Evolutionary conservation across 23 tunicate species (phyloP).

Genomic region (Pegea sp.): DNA sequence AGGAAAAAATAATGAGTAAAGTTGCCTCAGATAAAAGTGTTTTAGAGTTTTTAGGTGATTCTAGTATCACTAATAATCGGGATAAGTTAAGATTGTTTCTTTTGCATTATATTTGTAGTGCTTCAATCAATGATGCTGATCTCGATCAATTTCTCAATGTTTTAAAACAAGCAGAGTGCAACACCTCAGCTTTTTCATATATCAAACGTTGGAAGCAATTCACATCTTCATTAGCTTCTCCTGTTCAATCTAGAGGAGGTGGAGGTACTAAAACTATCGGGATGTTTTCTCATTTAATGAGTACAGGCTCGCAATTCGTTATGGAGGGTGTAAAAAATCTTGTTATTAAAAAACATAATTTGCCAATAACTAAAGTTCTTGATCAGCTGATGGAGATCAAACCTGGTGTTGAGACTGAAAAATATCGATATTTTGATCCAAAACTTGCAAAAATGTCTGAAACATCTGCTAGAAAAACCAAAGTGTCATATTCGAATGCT

Average conservation of each 20-base stretch:
- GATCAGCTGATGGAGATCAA: constrained; percentile 80
- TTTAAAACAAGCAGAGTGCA: constrained; percentile 45
- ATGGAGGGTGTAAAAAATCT: constrained; percentile 96
- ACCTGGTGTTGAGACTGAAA: constrained; percentile 41
- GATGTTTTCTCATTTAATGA: constrained; percentile 93
- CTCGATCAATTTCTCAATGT: constrained; percentile 55
- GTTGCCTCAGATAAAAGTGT: constrained; percentile 42
- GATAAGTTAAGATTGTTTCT: constrained; percentile 72
- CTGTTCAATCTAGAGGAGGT: constrained; percentile 29
- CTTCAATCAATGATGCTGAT: constrained; percentile 9
- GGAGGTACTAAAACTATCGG: constrained; percentile 88
- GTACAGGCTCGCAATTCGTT: constrained; percentile 85
- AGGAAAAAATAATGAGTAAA: constrained; percentile 77
- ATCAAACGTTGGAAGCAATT: constrained; percentile 87
- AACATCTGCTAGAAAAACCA: constrained; percentile 26
- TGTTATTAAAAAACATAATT: constrained; percentile 76
- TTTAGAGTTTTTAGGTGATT: constrained; percentile 59
- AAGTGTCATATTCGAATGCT: constrained; percentile 74
- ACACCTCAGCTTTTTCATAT: constrained; percentile 41
- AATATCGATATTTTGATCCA: constrained; percentile 86
- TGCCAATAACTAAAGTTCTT: constrained; percentile 65
- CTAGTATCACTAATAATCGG: constrained; percentile 29
- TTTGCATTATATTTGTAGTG: constrained; percentile 47
- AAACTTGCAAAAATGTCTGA: constrained; percentile 48
- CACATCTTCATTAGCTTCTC: constrained; percentile 12